Conservation (phyloP, 2,797 vertebrate genomes). For the Gymnoscopelus braueri region DNA sequence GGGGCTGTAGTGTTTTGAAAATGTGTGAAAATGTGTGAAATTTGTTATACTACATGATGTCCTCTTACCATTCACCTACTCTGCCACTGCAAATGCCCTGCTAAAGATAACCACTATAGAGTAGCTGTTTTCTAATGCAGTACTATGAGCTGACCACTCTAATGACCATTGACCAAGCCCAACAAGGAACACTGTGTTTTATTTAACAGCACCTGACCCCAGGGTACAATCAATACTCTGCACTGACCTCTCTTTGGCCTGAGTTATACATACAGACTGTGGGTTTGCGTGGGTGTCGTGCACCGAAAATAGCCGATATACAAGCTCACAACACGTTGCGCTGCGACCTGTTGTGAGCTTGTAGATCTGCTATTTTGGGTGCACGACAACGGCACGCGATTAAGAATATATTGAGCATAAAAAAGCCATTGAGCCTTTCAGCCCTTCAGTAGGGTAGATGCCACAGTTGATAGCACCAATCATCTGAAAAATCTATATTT, state of each 20-base stretch:
- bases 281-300: no score
- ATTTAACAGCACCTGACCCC: not conserved
- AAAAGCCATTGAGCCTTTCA: not conserved
- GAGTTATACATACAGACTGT: no score
- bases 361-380: no score
- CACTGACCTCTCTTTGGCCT: not conserved
- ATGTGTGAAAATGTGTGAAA: no score
- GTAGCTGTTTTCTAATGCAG: not conserved
- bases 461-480: not conserved
- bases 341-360: no score
- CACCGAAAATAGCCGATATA: no score
- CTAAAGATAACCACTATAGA: not conserved
- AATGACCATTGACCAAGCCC: not conserved
- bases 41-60: not conserved
- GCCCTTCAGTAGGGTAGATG: not conserved
- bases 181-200: constrained; percentile 21
- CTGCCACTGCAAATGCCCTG: not conserved
- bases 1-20: no score
- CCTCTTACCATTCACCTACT: not conserved
- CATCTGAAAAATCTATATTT: not conserved
- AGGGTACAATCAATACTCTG: constrained; percentile 34
- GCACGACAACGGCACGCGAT: no score
- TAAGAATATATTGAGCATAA: no score
- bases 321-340: no score
- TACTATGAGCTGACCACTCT: not conserved